These are phyloP conservation scores for Liasis olivaceus DNA, from an alignment of 2,797 vertebrate species.

Conservation along the genomic window DNA sequence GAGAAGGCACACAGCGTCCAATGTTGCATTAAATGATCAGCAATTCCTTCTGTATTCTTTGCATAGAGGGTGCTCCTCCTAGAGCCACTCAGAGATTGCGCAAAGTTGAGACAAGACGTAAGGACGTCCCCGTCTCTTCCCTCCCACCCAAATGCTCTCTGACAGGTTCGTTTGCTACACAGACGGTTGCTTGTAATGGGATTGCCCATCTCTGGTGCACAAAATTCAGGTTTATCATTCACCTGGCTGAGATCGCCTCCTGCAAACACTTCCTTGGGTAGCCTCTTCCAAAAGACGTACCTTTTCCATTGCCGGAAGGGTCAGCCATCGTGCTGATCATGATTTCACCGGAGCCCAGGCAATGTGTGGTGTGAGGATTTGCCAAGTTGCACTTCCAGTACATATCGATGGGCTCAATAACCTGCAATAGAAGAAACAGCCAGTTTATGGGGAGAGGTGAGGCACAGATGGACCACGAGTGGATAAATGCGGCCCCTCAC, in stretches of 20 bases:
- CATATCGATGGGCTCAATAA: constrained; percentile 84
- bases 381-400: constrained; percentile 81
- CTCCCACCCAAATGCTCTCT: not conserved
- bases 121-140: not conserved
- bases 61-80: not conserved
- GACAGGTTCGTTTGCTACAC: not conserved
- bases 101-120: not conserved
- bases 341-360: constrained; percentile 87
- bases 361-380: constrained; percentile 89
- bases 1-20: not conserved
- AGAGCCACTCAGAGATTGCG: not conserved
- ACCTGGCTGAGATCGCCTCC: not conserved
- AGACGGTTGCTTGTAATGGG: not conserved
- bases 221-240: not conserved
- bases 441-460: not conserved
- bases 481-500: not conserved
- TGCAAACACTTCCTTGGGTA: not conserved
- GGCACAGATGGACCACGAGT: accelerated
- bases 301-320: constrained; percentile 84
- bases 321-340: constrained; percentile 91
- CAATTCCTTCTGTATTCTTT: not conserved
- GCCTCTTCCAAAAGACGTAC: constrained; percentile 61
- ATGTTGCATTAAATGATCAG: not conserved
- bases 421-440: constrained; percentile 65
- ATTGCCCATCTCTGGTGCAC: not conserved